phyloP scores from a whole-genome alignment of 1,140 invertebrate genomes.

The Drosophila pruinosa region DNA sequence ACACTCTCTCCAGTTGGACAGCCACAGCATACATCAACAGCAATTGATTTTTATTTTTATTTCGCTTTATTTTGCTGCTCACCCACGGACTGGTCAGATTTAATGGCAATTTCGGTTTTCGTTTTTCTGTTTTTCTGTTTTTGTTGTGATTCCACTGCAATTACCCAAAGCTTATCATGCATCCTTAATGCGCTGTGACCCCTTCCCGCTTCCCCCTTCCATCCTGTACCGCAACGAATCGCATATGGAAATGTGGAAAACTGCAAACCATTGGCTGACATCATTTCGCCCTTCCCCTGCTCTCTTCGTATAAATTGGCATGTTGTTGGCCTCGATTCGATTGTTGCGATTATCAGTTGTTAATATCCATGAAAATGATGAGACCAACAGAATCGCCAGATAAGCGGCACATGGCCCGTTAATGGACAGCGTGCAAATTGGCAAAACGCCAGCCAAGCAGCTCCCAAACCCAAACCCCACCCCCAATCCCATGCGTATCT shows the following conservation, averaged over 20 bases:
- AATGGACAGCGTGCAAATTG: conserved; percentile 78
- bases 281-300: neutral
- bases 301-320: neutral
- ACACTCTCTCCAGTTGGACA: neutral
- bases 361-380: conserved; percentile 77
- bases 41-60: conserved; percentile 56
- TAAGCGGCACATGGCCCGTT: conserved; percentile 58
- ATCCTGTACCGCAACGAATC: conserved; percentile 21
- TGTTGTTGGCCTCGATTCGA: conserved; percentile 33
- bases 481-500: neutral
- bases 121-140: conserved; percentile 8
- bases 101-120: conserved; percentile 19
- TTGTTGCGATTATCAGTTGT: conserved; percentile 77
- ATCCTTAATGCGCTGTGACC: conserved; percentile 37
- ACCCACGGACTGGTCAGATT: conserved; percentile 16
- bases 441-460: conserved; percentile 39
- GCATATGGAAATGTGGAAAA: conserved; percentile 43
- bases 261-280: conserved; percentile 34
- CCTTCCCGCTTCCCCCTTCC: too few relatives aligned
- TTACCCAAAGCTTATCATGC: conserved; percentile 40
- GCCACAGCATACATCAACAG: conserved; percentile 37
- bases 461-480: too few relatives aligned
- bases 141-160: conserved; percentile 31
- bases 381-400: conserved; percentile 54
- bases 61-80: conserved; percentile 24